These are phyloP conservation scores for Dendrolimus punctatus DNA, from an alignment of 1,140 invertebrate species.

Conservation along the genomic window DNA sequence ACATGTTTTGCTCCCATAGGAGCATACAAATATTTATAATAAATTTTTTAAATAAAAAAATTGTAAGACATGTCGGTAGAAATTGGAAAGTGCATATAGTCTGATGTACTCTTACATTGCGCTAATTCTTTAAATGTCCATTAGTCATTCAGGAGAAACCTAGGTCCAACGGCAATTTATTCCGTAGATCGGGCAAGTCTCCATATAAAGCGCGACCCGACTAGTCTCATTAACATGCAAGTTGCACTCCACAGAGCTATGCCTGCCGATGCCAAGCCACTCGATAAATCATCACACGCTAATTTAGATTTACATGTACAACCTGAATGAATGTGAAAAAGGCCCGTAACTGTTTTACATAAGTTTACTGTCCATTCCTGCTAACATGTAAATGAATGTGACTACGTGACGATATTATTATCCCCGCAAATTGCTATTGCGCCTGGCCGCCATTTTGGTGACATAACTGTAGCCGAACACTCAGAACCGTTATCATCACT, in stretches of 20 bases:
- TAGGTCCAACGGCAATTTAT: constrained; percentile 49
- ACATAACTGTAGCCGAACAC: too few species aligned
- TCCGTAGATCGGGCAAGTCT: constrained; percentile 55
- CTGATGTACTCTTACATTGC: constrained; percentile 16
- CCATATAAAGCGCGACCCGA: constrained; percentile 57
- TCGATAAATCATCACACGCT: constrained; percentile 55
- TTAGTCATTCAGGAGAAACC: constrained; percentile 60
- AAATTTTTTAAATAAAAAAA: too few species aligned
- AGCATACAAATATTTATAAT: too few species aligned
- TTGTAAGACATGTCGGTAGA: constrained; percentile 9
- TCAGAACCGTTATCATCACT: too few species aligned
- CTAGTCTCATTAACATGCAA: constrained; percentile 20
- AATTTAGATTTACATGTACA: constrained; percentile 5
- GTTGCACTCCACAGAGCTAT: constrained; percentile 18
- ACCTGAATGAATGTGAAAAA: too few species aligned
- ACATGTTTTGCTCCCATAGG: too few species aligned
- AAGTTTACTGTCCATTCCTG: too few species aligned
- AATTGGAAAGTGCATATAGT: constrained; percentile 35
- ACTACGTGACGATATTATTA: too few species aligned
- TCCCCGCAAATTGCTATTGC: too few species aligned
- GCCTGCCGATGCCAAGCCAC: constrained; percentile 27
- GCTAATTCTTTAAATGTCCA: constrained; percentile 39
- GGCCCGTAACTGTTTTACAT: too few species aligned
- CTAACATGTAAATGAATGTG: too few species aligned
- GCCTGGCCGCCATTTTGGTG: too few species aligned